Base-by-base conservation (phyloP, 2,888 invertebrate genomes). In the Heliconius erato region DNA sequence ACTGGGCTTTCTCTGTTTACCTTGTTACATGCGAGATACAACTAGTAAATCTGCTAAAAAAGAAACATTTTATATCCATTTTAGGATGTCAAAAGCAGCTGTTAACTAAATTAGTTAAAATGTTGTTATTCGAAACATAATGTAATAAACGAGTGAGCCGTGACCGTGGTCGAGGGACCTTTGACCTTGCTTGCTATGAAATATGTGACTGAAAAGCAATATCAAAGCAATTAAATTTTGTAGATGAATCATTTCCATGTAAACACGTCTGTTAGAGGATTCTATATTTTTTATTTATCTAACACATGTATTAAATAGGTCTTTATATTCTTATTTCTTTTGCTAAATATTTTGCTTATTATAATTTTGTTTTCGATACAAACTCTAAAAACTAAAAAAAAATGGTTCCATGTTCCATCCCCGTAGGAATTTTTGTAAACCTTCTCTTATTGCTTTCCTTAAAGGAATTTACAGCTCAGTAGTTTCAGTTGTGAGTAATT, bases 211-310 rank as follows among this genome's bases (percentile, higher is more conserved):
- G 77, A 71, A 78, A 82, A 80, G 83, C 83, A 83, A 83, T 82
- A 83, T 79, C 82, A 83, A 82, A 83, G 84, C 80, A 84, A 84
- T 84, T 84, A 84, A 74, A 82, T 82, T 32, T 84, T 74, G 79
- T 54, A 65, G 79, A 84, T 84, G 82, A 84, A 82, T 84, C 80
- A 84, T 82, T 78, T 82, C 80, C 82, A 80, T 82, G 83, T 82
- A 80, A 69, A 79, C 80, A 74, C 78, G 84, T 80, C 80, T 74
- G 80, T 79, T 80, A 72, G 44, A 71, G 65, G 76, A 49, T 71
- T 67, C 65, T 32, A 32, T 32, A 32, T n/a, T 44, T 72, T 40
- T 72, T 26, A 32, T 72, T 40, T n/a, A 71, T 40, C 23, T 9
- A n/a, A n/a, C n/a, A n/a, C n/a, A 32, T 71, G 12, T 44, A 26